These are phyloP conservation scores for Tetramorium simillimum DNA, from an alignment of 1,140 invertebrate genomes.

Conservation along the genomic window DNA sequence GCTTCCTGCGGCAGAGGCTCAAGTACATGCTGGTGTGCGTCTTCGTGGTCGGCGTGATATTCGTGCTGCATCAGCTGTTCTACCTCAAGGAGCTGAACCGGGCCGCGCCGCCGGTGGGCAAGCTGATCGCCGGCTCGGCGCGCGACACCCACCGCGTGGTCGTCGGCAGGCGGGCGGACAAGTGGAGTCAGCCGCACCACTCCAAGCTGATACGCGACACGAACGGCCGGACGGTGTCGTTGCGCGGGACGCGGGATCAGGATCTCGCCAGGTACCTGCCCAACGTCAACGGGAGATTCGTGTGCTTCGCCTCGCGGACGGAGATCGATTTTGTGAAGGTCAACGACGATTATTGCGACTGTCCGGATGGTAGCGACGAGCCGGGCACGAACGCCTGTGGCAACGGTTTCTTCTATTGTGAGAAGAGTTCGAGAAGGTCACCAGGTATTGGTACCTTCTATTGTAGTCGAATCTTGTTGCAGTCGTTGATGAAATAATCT, in stretches of 20 bases:
- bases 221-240: slow-evolving; percentile 68
- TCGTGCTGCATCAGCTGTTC: slow-evolving; percentile 62
- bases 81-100: slow-evolving; percentile 67
- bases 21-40: slow-evolving; percentile 65
- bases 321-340: slow-evolving; percentile 88
- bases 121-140: slow-evolving; percentile 63
- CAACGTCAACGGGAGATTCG: slow-evolving; percentile 80
- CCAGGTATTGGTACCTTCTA: slow-evolving; percentile 70
- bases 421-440: slow-evolving; percentile 61
- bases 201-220: slow-evolving; percentile 72
- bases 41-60: slow-evolving; percentile 56
- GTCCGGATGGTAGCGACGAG: slow-evolving; percentile 95
- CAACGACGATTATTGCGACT: slow-evolving; percentile 98
- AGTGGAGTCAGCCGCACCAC: slow-evolving; percentile 67
- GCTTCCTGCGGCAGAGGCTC: slow-evolving; percentile 46
- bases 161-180: slow-evolving; percentile 41
- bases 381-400: slow-evolving; percentile 95
- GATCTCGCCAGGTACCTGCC: slow-evolving; percentile 80
- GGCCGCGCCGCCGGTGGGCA: slow-evolving; percentile 32
- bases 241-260: slow-evolving; percentile 75
- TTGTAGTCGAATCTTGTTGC: background rate
- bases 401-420: slow-evolving; percentile 93
- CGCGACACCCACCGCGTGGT: slow-evolving; percentile 30
- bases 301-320: slow-evolving; percentile 81
- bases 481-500: background rate